Evolutionary conservation across 2,113 vertebrate species (phyloP).

Genomic region (Sinocyclocheilus anophthalmus): DNA sequence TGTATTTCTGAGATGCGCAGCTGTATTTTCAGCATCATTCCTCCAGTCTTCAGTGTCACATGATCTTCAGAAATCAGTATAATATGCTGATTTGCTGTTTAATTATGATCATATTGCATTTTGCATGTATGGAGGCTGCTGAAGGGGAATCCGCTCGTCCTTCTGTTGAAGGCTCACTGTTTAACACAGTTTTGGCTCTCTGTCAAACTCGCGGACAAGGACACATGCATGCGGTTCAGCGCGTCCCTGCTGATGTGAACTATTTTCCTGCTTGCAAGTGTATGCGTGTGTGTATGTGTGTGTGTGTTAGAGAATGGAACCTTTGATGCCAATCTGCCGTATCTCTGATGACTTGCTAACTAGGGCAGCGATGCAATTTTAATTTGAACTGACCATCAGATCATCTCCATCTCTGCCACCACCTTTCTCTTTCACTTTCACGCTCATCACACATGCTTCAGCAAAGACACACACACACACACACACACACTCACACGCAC

Average conservation of each 20-base stretch:
- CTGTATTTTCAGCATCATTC: not conserved
- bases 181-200: not conserved
- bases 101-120: too few relatives aligned
- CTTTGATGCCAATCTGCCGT: conserved; percentile 64
- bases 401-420: conserved; percentile 48
- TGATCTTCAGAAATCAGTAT: not conserved
- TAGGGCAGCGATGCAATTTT: conserved; percentile 70
- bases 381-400: conserved; percentile 68
- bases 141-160: conserved; percentile 55
- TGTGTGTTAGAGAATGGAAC: too few relatives aligned
- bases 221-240: conserved; percentile 61
- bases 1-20: too few relatives aligned
- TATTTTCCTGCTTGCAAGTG: conserved; percentile 69
- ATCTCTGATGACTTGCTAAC: conserved; percentile 70
- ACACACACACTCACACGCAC: too few relatives aligned
- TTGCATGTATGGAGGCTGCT: conserved; percentile 36
- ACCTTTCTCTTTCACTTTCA: conserved; percentile 40
- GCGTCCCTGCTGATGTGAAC: conserved; percentile 73
- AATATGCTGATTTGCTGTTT: not conserved
- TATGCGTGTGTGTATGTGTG: not conserved
- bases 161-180: not conserved
- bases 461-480: too few relatives aligned
- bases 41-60: not conserved
- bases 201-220: not conserved
- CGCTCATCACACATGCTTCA: not conserved